Base-by-base conservation (phyloP, 1,140 invertebrate species). In the Laupala kohalensis region DNA sequence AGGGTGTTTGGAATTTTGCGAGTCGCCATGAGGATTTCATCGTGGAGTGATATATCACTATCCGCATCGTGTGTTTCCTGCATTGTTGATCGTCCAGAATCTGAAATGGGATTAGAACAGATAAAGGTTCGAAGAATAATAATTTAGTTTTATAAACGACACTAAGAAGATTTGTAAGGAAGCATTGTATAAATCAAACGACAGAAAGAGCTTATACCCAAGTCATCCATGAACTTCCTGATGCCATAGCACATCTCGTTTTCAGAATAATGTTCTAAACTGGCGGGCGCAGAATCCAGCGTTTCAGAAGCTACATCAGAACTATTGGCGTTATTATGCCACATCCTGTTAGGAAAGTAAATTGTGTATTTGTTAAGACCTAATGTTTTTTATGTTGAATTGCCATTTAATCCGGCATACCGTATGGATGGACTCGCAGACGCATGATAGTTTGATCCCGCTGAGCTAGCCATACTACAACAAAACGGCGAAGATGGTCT, bases 41-140 rank as follows among this genome's bases (percentile, higher is more conserved):
- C 72, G 37, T 64, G 71, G 37, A 65, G 70, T 53, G 64, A 73
- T 19, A 24, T 68, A 19, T 75, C 73, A 73, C 71, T 76, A 13
- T 71, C 72, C 68, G 69, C 75, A 65, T 80, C 77, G 4, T 76
- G 74, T 19, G 72, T 69, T 68, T 83, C 80, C 64, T 78, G 73
- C 66, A 83, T 72, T 23, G 80, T 83, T 24, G 81, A 83, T 71
- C 79, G 78, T 12, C 82, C 82, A 74, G 82, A 83, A 72, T 83
- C 82, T 83, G 75, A 29, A 74, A 64, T 28, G 75, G 73, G 63
- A 62, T 75, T 19, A 69, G 25, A 75, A 74, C 63, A 72, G 27
- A 73, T 53, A 63, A 30, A n/a, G n/a, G n/a, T n/a, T n/a, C n/a
- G n/a, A 29, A 62, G 53, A 30, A 68, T 30, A 30, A 19, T 29